Conservation (phyloP, 2,113 vertebrate genomes). For the Eptesicus fuscus region DNA sequence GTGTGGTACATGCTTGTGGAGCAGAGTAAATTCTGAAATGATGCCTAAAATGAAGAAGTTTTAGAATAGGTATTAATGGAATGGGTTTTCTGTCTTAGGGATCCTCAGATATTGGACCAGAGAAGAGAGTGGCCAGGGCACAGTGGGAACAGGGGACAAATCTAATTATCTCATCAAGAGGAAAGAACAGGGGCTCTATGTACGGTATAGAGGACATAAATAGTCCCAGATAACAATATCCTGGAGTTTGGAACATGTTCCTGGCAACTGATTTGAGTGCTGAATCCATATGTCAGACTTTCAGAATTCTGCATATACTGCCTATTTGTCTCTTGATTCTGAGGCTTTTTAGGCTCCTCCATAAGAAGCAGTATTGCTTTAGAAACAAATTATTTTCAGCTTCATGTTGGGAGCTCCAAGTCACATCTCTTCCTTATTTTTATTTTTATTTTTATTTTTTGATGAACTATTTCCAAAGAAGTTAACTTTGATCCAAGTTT, state of each 20-base stretch:
- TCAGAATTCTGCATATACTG: not conserved
- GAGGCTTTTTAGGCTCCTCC: not conserved
- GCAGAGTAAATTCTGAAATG: not conserved
- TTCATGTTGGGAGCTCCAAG: not conserved
- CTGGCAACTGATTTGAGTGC: not conserved
- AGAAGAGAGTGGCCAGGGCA: not conserved
- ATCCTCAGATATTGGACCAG: not conserved
- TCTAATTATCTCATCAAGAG: not conserved
- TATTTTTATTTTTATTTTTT: not conserved
- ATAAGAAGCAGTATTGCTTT: not conserved
- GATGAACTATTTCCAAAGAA: not conserved
- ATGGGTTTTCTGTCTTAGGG: not conserved
- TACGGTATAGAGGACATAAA: not conserved
- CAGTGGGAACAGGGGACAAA: not conserved
- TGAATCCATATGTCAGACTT: not conserved
- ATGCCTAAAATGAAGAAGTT: not conserved
- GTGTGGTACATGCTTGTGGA: rapidly evolving
- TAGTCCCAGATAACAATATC: not conserved
- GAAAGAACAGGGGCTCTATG: not conserved
- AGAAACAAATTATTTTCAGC: not conserved
- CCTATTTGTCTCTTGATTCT: not conserved
- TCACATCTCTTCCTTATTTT: not conserved
- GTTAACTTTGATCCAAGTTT: not conserved
- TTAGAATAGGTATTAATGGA: not conserved
- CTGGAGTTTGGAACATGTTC: not conserved